Base-by-base conservation (phyloP, 2,888 invertebrate species). In the Ischnus inquisitorius region DNA sequence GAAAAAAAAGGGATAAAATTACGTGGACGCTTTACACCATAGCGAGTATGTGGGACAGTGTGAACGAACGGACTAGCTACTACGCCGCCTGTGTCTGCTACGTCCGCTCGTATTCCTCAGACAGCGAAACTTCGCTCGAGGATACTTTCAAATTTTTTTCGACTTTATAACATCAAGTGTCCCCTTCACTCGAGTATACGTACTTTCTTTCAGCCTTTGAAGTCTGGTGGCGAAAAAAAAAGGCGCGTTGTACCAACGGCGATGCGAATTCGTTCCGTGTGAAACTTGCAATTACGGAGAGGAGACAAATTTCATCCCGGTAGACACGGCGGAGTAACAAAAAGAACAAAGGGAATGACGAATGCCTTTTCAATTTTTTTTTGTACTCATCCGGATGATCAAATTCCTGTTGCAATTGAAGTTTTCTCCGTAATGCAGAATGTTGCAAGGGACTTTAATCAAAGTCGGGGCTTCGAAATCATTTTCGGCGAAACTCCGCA, bases 91-190 rank as follows among this genome's bases (percentile, higher is more conserved):
- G n/a, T n/a, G 4, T n/a, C 43, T 48, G 39, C 67, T 39, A 16
- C 46, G 60, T 48, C 46, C 48, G 28, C 5, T 46, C 16, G 46
- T 57, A 22, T 68, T 41, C 46, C 46, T 41, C 68, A 41, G 41
- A 28, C 39, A 3, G 41, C 48, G 51, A 6, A 60, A 5, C 28
- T 60, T 43, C 19, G 14, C 34, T 34, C n/a, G 54, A 79, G 67
- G 39, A 43, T 25, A 34, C 57, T 57, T 78, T 28, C 68, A 69
- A 57, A 19, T 43, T 57, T 43, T 48, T 25, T 43, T 57, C 28
- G 10, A 12, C 22, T 3, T 1, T 2, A 28, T 12, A 28, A 60
- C 60, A 25, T 12, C 54, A 54, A 54, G 22, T 10, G 16, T 54
- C 22, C 6, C 51, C 51, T 54, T 25, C 41, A 76, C 67, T 76